Conservation (phyloP, 2,888 invertebrate species). For the Craniophora ligustri region DNA sequence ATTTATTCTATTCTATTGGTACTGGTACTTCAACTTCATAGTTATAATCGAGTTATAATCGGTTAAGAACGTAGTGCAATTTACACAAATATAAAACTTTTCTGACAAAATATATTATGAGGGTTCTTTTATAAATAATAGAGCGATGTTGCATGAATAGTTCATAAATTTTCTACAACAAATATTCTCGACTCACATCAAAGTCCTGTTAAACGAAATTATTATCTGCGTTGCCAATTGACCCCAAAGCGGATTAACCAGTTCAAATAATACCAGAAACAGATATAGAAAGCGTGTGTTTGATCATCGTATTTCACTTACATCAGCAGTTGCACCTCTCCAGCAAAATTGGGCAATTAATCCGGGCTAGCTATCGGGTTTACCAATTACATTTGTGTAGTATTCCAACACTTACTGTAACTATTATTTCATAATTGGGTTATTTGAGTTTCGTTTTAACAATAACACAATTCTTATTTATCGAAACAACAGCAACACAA, state of each 20-base stretch:
- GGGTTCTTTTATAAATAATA: too few species aligned
- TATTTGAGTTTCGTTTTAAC: too few species aligned
- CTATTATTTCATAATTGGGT: neutral
- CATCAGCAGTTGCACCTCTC: slow-evolving; percentile 7
- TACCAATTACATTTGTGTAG: slow-evolving; percentile 16
- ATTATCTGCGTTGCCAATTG: neutral
- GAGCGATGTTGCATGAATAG: too few species aligned
- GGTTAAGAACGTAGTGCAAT: too few species aligned
- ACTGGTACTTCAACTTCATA: too few species aligned
- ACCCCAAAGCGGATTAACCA: neutral
- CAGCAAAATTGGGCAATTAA: slow-evolving; percentile 20
- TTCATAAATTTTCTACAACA: neutral
- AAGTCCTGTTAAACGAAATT: neutral
- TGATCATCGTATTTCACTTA: slow-evolving; percentile 10
- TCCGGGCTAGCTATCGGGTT: slow-evolving; percentile 10
- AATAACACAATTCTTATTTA: too few species aligned
- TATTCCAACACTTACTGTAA: slow-evolving; percentile 5
- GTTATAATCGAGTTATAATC: too few species aligned
- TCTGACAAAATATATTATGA: too few species aligned
- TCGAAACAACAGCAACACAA: too few species aligned
- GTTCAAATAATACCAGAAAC: neutral
- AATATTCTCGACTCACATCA: neutral
- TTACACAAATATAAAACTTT: too few species aligned
- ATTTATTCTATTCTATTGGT: neutral
- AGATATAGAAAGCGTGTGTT: slow-evolving; percentile 3